Base-by-base conservation (phyloP, 1,140 invertebrate species). In the Zaprionus gabonicus region DNA sequence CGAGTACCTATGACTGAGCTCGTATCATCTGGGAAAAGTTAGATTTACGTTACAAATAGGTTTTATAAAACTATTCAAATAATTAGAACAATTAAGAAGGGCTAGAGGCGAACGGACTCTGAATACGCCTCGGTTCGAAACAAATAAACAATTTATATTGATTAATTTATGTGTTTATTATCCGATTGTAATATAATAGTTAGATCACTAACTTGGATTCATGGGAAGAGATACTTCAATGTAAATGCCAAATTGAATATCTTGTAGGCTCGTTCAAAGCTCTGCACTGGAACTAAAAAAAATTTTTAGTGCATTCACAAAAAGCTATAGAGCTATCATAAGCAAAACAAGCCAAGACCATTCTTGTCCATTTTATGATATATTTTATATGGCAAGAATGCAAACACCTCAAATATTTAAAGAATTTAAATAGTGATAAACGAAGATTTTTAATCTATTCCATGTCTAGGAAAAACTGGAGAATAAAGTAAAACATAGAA, bases 331-430 rank as follows among this genome's bases (percentile, higher is more conserved):
- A 20, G 20, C 20, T 20, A 20, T 20, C 20, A 20, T 20, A 20
- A 20, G 20, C 20, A 20, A 20, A 20, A 20, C 20, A 20, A 20
- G 20, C 0, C 20, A 20, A 20, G 20, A 20, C 20, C 20, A 20
- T 20, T 20, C 93, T 93, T 94, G 94, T 86, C 80, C 63, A 58
- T 28, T 63, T 46, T 57, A 69, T 58, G 71, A 67, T 80, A 71
- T 60, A 68, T 71, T 20, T 67, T 64, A 51, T 56, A 64, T 74
- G 49, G 55, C 82, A 77, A 65, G 57, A 38, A 55, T 65, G 67
- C 51, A 64, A 60, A 59, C 81, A 65, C 49, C 12, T 38, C 38
- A 80, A 69, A 71, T 70, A 36, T 46, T 63, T 71, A 17, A 46
- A 46, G 41, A 46, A 17, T 41, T 15, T 17, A 17, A 9, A 46